A percentile compares a stretch with the other conserved stretches of the same genome.
Evolutionary conservation across 2,113 vertebrate genomes (phyloP).

Genomic region (Tragelaphus scriptus): DNA sequence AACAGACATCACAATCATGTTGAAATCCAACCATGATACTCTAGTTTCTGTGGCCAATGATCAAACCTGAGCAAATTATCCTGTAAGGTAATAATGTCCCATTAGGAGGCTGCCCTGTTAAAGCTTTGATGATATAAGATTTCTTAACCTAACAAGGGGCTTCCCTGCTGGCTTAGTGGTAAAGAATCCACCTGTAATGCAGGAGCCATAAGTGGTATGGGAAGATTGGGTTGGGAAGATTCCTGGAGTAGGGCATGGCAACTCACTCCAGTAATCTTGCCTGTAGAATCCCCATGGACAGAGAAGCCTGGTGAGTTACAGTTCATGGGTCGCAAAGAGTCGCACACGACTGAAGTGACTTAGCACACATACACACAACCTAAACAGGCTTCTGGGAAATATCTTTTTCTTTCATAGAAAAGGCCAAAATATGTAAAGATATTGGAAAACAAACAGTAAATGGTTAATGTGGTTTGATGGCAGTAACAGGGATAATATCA

Average conservation of each 20-base stretch:
- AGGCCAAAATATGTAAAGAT: not conserved
- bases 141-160: not conserved
- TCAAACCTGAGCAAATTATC: not conserved
- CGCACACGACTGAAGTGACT: not conserved
- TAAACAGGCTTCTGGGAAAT: not conserved
- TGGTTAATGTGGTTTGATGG: not conserved
- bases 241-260: not conserved
- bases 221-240: not conserved
- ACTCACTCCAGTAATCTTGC: not conserved
- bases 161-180: not conserved
- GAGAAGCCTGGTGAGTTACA: not conserved
- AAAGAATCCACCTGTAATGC: not conserved
- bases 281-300: not conserved
- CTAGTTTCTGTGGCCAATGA: not conserved
- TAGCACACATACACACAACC: not conserved
- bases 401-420: not conserved
- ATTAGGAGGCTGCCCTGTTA: not conserved
- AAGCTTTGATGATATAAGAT: not conserved
- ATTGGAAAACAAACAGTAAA: not conserved
- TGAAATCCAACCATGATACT: not conserved
- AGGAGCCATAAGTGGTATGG: not conserved
- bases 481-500: not conserved
- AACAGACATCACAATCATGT: not conserved
- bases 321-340: not conserved
- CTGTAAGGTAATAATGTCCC: not conserved